Evolutionary conservation across 2,797 vertebrate genomes (phyloP).

Genomic region (Pangasius larnaudii): DNA sequence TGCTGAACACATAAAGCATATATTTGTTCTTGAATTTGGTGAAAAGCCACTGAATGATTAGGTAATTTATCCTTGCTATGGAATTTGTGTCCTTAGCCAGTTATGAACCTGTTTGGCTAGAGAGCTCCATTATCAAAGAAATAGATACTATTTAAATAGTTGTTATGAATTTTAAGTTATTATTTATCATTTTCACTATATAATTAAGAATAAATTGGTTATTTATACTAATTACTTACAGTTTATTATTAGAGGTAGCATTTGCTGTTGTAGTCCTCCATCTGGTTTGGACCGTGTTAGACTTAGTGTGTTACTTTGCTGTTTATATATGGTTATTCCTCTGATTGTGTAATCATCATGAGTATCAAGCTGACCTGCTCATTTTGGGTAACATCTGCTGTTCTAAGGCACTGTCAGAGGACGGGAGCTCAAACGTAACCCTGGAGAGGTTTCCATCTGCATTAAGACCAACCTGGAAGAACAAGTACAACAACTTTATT

Average conservation of each 20-base stretch:
- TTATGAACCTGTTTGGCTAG: too few species aligned
- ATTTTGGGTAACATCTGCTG: slow-evolving; percentile 46
- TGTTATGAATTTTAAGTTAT: too few species aligned
- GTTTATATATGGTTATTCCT: background rate
- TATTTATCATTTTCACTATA: background rate
- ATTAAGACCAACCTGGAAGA: slow-evolving; percentile 40
- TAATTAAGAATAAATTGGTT: background rate
- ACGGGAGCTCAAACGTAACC: slow-evolving; percentile 48
- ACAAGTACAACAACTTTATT: slow-evolving; percentile 18
- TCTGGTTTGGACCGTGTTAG: background rate
- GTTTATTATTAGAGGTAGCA: background rate
- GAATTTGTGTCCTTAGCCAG: too few species aligned
- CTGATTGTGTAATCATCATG: background rate
- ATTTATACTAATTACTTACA: too few species aligned
- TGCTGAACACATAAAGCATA: background rate
- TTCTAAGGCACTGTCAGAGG: slow-evolving; percentile 30
- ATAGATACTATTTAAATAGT: background rate
- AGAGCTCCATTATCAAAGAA: too few species aligned
- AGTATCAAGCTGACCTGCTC: slow-evolving; percentile 62
- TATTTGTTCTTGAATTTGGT: background rate
- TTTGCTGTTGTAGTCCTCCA: background rate
- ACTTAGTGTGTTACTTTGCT: background rate
- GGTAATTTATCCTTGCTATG: too few species aligned
- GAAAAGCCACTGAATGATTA: background rate
- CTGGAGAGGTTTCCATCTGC: slow-evolving; percentile 57